These are phyloP conservation scores for Columba guinea DNA, from an alignment of 2,797 vertebrate species.

Conservation along the genomic window DNA sequence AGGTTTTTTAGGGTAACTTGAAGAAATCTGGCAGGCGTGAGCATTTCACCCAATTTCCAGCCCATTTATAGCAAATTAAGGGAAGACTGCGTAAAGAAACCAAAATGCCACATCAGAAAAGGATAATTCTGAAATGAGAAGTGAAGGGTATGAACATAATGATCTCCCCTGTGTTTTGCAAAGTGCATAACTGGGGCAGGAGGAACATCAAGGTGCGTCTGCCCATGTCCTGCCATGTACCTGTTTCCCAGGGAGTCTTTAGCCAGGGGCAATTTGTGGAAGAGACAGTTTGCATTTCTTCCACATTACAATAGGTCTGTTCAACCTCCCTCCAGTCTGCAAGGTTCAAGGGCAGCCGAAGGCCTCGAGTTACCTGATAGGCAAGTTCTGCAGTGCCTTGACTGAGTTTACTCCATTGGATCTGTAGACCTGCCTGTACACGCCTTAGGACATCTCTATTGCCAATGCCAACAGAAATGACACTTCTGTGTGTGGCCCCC, in stretches of 20 bases:
- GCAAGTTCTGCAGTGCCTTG: not conserved
- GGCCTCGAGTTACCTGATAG: not conserved
- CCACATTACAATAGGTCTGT: not conserved
- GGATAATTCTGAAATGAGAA: not conserved
- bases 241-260: not conserved
- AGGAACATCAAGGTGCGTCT: not conserved
- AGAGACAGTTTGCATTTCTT: not conserved
- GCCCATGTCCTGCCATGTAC: too few relatives aligned
- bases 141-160: not conserved
- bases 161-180: not conserved
- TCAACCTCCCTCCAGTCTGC: not conserved
- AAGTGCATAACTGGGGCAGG: not conserved
- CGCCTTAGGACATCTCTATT: too few relatives aligned
- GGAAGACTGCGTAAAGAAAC: not conserved
- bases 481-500: not conserved
- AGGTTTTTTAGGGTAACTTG: not conserved
- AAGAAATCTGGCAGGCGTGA: not conserved
- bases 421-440: not conserved
- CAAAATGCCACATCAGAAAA: not conserved
- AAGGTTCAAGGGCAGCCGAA: not conserved
- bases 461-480: not conserved
- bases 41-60: not conserved
- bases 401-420: not conserved
- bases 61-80: not conserved
- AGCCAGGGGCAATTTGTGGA: not conserved